Evolutionary conservation across 2,797 vertebrate genomes (phyloP).

Genomic region (Yasuhikotakia modesta): DNA sequence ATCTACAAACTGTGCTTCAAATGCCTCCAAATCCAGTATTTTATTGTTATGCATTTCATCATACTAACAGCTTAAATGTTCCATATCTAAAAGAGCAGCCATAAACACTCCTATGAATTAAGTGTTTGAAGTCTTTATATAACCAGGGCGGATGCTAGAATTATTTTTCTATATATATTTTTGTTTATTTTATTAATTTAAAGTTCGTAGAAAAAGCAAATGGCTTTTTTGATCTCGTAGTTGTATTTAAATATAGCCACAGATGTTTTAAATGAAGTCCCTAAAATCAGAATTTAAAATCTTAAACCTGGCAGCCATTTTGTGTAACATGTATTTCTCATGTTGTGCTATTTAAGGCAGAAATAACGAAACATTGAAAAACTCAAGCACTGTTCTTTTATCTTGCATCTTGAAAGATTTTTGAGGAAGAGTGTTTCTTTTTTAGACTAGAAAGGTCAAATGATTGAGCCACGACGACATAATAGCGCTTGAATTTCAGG

Average conservation of each 20-base stretch:
- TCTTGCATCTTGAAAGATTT: not conserved
- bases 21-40: not conserved
- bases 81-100: not conserved
- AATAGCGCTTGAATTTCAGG: conserved; percentile 39
- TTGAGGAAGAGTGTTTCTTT: not conserved
- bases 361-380: no score
- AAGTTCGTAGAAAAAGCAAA: not conserved
- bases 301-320: conserved; percentile 15
- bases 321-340: not conserved
- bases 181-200: not conserved
- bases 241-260: not conserved
- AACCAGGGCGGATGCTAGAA: not conserved
- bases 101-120: not conserved
- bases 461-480: not conserved
- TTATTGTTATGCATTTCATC: not conserved
- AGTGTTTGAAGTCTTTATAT: not conserved
- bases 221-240: not conserved
- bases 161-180: not conserved
- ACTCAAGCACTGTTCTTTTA: conserved; percentile 6
- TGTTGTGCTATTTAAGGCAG: not conserved
- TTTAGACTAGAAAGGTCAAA: not conserved
- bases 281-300: not conserved
- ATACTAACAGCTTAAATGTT: not conserved
- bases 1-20: not conserved
- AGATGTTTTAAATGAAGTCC: not conserved